Evolutionary conservation across 2,888 invertebrate species (phyloP).

Genomic region (Lycocerus yunnanus): DNA sequence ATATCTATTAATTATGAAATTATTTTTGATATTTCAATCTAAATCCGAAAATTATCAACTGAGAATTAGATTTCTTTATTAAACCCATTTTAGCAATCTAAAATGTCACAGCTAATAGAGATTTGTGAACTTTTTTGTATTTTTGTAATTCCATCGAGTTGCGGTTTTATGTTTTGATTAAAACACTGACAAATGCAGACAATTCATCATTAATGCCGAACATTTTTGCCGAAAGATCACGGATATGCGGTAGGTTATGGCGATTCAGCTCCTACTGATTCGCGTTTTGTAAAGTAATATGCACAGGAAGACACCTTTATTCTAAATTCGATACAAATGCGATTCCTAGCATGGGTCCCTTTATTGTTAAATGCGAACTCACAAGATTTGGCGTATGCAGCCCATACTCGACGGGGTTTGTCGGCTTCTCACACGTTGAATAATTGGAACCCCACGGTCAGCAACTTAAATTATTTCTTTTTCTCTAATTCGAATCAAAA

Average conservation of each 20-base stretch:
- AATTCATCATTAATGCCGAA: slow-evolving; percentile 1
- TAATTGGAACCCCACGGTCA: slow-evolving; percentile 15
- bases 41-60: not conserved
- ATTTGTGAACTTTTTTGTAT: not conserved
- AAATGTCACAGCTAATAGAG: not conserved
- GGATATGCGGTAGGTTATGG: slow-evolving; percentile 38
- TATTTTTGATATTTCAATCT: not conserved
- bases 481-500: not conserved
- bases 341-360: slow-evolving; percentile 36
- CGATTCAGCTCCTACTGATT: slow-evolving; percentile 27
- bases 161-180: slow-evolving; percentile 6
- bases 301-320: slow-evolving; percentile 33
- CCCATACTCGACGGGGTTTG: slow-evolving; percentile 18
- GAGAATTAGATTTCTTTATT: slow-evolving; percentile 4
- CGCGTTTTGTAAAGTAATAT: slow-evolving; percentile 32
- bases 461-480: not conserved
- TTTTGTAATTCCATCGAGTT: not conserved
- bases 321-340: slow-evolving; percentile 39
- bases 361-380: slow-evolving; percentile 27
- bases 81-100: slow-evolving; percentile 1
- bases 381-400: slow-evolving; percentile 18
- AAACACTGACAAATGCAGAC: slow-evolving; percentile 10
- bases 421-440: slow-evolving; percentile 20
- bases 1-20: not conserved
- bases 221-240: slow-evolving; percentile 15